phyloP scores from a whole-genome alignment of 2,888 invertebrate species.

The Lithophane socia region DNA sequence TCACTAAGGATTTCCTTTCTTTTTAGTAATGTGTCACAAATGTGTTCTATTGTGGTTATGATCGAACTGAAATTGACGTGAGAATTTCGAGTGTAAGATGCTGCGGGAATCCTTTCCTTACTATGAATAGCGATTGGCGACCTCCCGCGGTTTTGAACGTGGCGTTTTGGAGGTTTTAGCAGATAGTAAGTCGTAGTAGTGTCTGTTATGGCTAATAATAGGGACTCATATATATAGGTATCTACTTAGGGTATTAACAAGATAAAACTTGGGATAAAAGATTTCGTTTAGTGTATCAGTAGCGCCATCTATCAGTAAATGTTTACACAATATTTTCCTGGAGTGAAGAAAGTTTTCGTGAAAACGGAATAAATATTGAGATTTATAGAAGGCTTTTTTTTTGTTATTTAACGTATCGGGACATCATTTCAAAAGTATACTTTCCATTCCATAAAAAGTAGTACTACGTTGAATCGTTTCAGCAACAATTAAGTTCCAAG shows the following conservation, averaged over 20 bases:
- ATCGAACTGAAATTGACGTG: slow-evolving; percentile 85
- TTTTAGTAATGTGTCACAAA: slow-evolving; percentile 48
- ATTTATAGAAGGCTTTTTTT: no score
- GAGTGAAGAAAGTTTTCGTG: no score
- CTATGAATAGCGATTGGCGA: slow-evolving; percentile 3
- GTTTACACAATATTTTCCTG: no score
- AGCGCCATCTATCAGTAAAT: slow-evolving; percentile 5
- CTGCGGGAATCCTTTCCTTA: slow-evolving; percentile 27
- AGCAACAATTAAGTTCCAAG: background rate
- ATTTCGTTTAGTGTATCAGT: background rate
- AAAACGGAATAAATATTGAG: background rate
- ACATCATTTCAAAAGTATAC: background rate
- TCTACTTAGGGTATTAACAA: background rate
- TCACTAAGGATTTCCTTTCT: slow-evolving; percentile 46
- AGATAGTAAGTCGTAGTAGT: background rate
- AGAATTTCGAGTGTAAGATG: slow-evolving; percentile 66
- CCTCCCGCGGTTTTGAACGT: slow-evolving; percentile 45
- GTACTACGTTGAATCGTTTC: background rate
- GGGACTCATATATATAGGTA: background rate
- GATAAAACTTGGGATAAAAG: background rate
- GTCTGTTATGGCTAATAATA: background rate
- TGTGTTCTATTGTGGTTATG: slow-evolving; percentile 69
- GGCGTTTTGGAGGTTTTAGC: background rate
- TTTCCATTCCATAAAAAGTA: background rate
- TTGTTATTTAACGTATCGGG: no score